Conservation (phyloP, 2,888 invertebrate species). For the Xestia c-nigrum region DNA sequence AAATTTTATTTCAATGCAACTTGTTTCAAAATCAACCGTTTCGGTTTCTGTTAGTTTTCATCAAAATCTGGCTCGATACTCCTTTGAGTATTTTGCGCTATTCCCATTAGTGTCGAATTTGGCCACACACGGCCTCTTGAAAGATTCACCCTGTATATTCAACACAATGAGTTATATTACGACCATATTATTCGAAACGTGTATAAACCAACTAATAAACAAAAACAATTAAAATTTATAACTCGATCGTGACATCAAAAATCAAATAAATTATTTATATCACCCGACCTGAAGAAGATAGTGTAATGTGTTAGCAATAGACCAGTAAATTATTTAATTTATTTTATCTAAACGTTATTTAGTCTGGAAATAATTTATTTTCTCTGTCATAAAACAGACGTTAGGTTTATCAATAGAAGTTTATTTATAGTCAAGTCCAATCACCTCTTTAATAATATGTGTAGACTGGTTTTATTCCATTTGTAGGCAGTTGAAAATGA, state of each 20-base stretch:
- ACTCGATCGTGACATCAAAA: slow-evolving; percentile 19
- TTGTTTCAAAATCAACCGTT: too few relatives aligned
- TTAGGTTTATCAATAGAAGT: slow-evolving; percentile 40
- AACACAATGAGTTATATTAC: neutral
- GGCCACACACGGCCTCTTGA: too few relatives aligned
- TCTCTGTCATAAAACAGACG: slow-evolving; percentile 28
- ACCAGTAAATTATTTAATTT: slow-evolving; percentile 21
- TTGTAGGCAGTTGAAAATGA: neutral
- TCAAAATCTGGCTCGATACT: too few relatives aligned
- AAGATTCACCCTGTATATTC: neutral
- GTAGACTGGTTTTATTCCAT: slow-evolving; percentile 26
- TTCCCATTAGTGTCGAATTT: too few relatives aligned
- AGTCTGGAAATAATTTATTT: slow-evolving; percentile 34
- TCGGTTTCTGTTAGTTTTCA: too few relatives aligned
- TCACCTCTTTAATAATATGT: slow-evolving; percentile 27
- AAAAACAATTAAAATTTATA: slow-evolving; percentile 13
- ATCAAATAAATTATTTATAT: slow-evolving; percentile 42
- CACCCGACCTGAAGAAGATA: slow-evolving; percentile 26
- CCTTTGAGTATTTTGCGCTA: too few relatives aligned
- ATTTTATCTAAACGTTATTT: slow-evolving; percentile 40
- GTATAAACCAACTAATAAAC: slow-evolving; percentile 2
- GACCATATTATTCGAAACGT: neutral
- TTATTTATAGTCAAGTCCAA: slow-evolving; percentile 52
- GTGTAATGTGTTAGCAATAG: slow-evolving; percentile 22
- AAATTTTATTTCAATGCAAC: too few relatives aligned